Evolutionary conservation across 1,140 invertebrate genomes (phyloP).

Genomic region (Xylocopa sonorina): DNA sequence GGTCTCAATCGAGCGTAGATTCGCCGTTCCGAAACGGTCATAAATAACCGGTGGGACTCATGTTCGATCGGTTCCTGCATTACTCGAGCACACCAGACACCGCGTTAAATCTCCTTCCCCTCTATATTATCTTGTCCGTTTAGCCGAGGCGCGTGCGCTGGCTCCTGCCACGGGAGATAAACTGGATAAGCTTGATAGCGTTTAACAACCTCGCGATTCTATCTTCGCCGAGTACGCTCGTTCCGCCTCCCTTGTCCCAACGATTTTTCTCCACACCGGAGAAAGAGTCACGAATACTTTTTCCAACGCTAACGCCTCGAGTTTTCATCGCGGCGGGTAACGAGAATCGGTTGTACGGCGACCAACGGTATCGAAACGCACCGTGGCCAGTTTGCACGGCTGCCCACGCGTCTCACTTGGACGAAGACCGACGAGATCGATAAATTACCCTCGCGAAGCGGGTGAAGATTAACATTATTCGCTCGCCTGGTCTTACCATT

Average conservation of each 20-base stretch:
- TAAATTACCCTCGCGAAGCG: no score
- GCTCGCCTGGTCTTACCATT: no score
- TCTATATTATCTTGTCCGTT: slow-evolving; percentile 40
- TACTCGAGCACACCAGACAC: slow-evolving; percentile 25
- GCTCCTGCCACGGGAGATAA: slow-evolving; percentile 27
- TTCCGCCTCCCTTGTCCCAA: neutral
- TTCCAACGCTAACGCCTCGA: no score
- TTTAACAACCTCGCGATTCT: slow-evolving; percentile 47
- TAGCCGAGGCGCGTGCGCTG: slow-evolving; percentile 26
- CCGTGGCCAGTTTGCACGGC: no score
- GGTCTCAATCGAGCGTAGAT: slow-evolving; percentile 14
- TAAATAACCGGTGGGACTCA: slow-evolving; percentile 25
- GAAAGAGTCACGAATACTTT: no score
- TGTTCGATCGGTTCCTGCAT: slow-evolving; percentile 29
- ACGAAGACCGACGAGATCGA: no score
- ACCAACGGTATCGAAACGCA: no score
- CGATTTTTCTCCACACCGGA: no score
- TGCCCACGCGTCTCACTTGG: no score
- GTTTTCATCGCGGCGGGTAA: no score
- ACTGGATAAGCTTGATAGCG: slow-evolving; percentile 56
- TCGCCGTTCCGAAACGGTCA: neutral
- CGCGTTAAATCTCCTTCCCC: slow-evolving; percentile 32
- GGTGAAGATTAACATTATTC: no score
- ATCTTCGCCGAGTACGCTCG: neutral
- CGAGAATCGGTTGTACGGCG: no score